A percentile compares a stretch with the other conserved stretches of the same genome.
These are phyloP conservation scores for Trichonephila clavata DNA, from an alignment of 1,140 invertebrate genomes.

Conservation along the genomic window DNA sequence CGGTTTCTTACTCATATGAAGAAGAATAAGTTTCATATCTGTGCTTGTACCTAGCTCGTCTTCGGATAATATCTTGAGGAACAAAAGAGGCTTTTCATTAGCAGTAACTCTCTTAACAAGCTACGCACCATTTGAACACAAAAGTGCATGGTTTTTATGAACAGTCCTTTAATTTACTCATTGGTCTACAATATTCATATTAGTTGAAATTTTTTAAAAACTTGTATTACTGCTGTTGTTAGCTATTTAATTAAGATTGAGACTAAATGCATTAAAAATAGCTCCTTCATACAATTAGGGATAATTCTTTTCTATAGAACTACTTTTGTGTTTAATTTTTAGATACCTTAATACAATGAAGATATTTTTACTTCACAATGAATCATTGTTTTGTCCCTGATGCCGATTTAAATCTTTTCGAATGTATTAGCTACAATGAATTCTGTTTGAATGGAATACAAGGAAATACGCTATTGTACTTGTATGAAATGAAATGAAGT, in stretches of 20 bases:
- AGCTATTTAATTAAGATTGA: no score
- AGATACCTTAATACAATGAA: no score
- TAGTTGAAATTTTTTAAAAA: background rate
- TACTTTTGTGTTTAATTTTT: no score
- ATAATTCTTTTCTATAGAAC: no score
- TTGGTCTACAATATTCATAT: background rate
- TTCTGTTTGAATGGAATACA: no score
- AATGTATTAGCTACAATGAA: no score
- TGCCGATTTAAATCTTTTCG: no score
- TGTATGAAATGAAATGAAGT: no score
- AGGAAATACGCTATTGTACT: no score
- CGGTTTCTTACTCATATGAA: background rate
- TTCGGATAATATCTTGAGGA: background rate
- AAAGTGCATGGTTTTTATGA: background rate
- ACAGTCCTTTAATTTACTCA: background rate
- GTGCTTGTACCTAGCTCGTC: background rate
- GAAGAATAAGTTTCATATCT: constrained; percentile 15
- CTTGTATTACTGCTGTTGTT: background rate
- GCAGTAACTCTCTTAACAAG: background rate
- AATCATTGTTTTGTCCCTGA: no score
- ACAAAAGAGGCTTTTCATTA: constrained; percentile 6
- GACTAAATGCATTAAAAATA: background rate
- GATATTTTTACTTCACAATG: no score
- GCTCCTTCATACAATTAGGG: background rate
- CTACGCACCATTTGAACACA: background rate